Conservation (phyloP, 2,888 invertebrate species). For the Phrixothrix hirtus region DNA sequence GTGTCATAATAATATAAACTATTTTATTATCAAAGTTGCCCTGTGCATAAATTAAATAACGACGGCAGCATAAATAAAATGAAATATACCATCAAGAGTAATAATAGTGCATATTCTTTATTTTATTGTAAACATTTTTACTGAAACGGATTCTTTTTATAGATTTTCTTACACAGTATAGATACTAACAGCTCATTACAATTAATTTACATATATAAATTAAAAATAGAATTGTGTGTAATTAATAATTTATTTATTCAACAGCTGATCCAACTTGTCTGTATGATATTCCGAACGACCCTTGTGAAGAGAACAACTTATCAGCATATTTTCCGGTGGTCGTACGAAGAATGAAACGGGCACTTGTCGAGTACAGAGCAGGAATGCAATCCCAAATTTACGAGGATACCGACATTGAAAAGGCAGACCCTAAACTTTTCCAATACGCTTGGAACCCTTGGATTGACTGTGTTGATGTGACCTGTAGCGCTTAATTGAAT, state of each 20-base stretch:
- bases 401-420: constrained; percentile 59
- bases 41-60: too few relatives aligned
- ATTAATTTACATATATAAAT: too few relatives aligned
- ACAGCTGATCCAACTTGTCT: constrained; percentile 67
- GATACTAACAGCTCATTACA: too few relatives aligned
- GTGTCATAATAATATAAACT: too few relatives aligned
- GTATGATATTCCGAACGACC: constrained; percentile 77
- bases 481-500: constrained; percentile 35
- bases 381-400: constrained; percentile 61
- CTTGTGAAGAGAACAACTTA: constrained; percentile 76
- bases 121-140: too few relatives aligned
- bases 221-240: too few relatives aligned
- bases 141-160: too few relatives aligned
- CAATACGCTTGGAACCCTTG: constrained; percentile 76
- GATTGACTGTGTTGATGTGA: constrained; percentile 53
- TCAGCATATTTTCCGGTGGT: constrained; percentile 61
- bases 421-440: constrained; percentile 71
- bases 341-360: constrained; percentile 56
- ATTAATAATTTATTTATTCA: constrained; percentile 42
- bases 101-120: too few relatives aligned
- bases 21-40: too few relatives aligned
- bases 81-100: too few relatives aligned
- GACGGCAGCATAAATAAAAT: too few relatives aligned
- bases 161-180: too few relatives aligned
- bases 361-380: constrained; percentile 59